A percentile compares a stretch with the other conserved stretches of the same genome.
Evolutionary conservation across 2,797 vertebrate species (phyloP).

Genomic region (Rhyacichthys aspro): DNA sequence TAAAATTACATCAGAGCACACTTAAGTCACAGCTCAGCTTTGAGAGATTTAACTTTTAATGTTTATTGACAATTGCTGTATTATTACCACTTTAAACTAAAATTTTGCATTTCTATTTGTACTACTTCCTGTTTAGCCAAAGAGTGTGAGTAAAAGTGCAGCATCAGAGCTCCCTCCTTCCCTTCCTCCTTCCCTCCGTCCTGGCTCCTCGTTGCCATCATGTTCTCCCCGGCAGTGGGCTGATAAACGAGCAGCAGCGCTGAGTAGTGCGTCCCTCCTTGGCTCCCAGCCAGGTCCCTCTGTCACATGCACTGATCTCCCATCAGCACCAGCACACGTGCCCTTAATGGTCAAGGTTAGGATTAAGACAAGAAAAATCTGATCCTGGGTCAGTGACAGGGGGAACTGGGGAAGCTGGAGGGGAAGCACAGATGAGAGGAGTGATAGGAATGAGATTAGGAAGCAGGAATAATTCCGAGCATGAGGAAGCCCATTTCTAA

Average conservation of each 20-base stretch:
- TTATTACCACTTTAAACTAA: background rate
- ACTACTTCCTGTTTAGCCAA: slow-evolving; percentile 45
- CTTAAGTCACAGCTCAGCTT: too few relatives aligned
- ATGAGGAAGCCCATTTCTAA: slow-evolving; percentile 18
- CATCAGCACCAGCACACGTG: slow-evolving; percentile 50
- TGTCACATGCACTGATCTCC: slow-evolving; percentile 65
- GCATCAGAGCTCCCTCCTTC: slow-evolving; percentile 43
- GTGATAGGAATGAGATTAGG: slow-evolving; percentile 45
- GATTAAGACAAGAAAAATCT: slow-evolving; percentile 63
- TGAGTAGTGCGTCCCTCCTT: slow-evolving; percentile 49
- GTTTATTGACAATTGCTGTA: too few relatives aligned
- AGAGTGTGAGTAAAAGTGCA: slow-evolving; percentile 45
- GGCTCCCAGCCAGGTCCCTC: slow-evolving; percentile 62
- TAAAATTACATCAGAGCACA: too few relatives aligned
- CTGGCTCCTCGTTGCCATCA: slow-evolving; percentile 28
- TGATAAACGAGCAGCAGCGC: slow-evolving; percentile 71
- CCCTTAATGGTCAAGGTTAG: slow-evolving; percentile 66
- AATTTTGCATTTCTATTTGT: slow-evolving; percentile 25
- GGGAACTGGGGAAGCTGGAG: slow-evolving; percentile 35
- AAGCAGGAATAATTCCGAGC: slow-evolving; percentile 38
- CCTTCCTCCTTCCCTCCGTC: slow-evolving; percentile 23
- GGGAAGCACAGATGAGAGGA: slow-evolving; percentile 32
- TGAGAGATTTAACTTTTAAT: too few relatives aligned
- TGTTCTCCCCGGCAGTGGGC: slow-evolving; percentile 65
- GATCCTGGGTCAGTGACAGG: slow-evolving; percentile 52